Evolutionary conservation across 1,140 invertebrate genomes (phyloP).

Genomic region (Drosophila varians): DNA sequence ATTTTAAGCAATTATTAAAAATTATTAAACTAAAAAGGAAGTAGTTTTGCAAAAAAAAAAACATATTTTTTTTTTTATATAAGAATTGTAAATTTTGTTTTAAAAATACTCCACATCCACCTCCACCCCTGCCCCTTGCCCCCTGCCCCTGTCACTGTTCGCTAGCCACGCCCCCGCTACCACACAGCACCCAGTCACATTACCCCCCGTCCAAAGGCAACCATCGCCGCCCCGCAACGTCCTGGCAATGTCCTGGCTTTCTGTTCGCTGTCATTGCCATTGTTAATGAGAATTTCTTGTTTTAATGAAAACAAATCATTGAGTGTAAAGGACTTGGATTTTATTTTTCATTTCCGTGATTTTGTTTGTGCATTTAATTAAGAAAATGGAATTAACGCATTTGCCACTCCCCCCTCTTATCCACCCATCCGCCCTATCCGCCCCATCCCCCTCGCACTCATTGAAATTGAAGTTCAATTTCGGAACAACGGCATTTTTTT

Average conservation of each 20-base stretch:
- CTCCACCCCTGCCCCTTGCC: no score
- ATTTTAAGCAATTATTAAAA: no score
- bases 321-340: slow-evolving; percentile 83
- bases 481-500: slow-evolving; percentile 35
- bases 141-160: not conserved
- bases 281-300: slow-evolving; percentile 83
- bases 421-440: not conserved
- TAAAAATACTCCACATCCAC: not conserved
- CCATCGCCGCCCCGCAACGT: not conserved
- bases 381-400: slow-evolving; percentile 83
- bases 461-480: slow-evolving; percentile 58
- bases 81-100: no score
- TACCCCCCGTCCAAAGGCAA: not conserved
- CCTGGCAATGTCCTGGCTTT: slow-evolving; percentile 1
- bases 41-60: no score
- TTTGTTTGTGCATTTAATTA: slow-evolving; percentile 83
- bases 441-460: slow-evolving; percentile 3
- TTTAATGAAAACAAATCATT: slow-evolving; percentile 83
- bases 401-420: slow-evolving; percentile 28
- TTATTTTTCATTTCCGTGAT: slow-evolving; percentile 83
- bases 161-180: not conserved
- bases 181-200: not conserved
- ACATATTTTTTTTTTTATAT: no score
- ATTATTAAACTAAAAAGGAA: no score
- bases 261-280: slow-evolving; percentile 78